Evolutionary conservation across 2,113 vertebrate genomes (phyloP).

Genomic region (Numida meleagris): DNA sequence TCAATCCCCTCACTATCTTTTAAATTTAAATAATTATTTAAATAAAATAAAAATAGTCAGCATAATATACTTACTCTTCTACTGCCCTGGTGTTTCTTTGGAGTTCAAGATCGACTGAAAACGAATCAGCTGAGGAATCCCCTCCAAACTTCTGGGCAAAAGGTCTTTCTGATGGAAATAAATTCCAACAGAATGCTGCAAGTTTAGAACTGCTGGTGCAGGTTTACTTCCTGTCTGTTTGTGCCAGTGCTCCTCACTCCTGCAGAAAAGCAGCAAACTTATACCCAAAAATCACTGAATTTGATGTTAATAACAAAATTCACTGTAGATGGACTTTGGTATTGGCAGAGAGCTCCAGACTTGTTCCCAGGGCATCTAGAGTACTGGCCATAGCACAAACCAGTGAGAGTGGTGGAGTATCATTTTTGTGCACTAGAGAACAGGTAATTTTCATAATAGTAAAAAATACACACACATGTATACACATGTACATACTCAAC

Average conservation of each 20-base stretch:
- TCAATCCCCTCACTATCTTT: fast-evolving
- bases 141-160: not conserved
- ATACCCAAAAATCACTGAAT: not conserved
- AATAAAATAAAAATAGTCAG: not conserved
- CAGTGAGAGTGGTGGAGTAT: not conserved
- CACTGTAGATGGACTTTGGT: not conserved
- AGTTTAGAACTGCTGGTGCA: not conserved
- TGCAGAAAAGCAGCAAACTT: not conserved
- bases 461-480: not conserved
- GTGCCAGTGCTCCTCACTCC: not conserved
- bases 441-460: not conserved
- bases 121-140: not conserved
- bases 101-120: not conserved
- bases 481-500: not conserved
- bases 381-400: not conserved
- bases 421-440: not conserved
- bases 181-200: not conserved
- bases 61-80: not conserved
- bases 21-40: not conserved
- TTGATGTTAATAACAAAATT: not conserved
- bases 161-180: not conserved
- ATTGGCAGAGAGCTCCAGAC: not conserved
- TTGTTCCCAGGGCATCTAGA: not conserved
- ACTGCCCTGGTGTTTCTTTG: not conserved
- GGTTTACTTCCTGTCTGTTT: not conserved